These are phyloP conservation scores for Rhegmatorhina hoffmannsi DNA, from an alignment of 2,113 vertebrate species.

Conservation along the genomic window DNA sequence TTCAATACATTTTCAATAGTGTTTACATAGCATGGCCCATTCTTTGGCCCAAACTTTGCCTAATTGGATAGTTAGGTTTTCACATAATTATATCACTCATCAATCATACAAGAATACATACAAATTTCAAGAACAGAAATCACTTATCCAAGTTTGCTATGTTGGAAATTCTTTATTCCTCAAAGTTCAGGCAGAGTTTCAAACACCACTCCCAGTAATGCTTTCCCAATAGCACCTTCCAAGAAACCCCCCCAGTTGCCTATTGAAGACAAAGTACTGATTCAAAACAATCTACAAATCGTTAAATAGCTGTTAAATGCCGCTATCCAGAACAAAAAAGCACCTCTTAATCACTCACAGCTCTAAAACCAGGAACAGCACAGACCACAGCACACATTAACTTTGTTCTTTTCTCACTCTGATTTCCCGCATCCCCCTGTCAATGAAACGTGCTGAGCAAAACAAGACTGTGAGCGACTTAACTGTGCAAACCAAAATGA, in stretches of 20 bases:
- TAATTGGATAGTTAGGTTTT: not conserved
- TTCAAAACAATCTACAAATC: not conserved
- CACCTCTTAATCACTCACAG: not conserved
- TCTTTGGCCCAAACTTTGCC: not conserved
- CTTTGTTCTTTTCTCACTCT: not conserved
- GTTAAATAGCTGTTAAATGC: not conserved
- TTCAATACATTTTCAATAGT: not conserved
- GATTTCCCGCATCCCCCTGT: not conserved
- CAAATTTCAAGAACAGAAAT: not conserved
- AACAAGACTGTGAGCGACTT: not conserved
- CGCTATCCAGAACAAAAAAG: not conserved
- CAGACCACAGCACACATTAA: not conserved
- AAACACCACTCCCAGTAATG: not conserved
- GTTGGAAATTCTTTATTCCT: not conserved
- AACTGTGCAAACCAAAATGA: not conserved
- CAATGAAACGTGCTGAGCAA: not conserved
- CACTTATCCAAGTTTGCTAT: not conserved
- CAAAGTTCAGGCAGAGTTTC: not conserved
- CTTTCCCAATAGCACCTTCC: not conserved
- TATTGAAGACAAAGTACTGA: not conserved
- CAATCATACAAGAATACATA: not conserved
- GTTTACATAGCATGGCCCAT: not conserved
- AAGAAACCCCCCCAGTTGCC: not conserved
- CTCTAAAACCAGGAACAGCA: not conserved
- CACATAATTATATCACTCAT: not conserved